Conservation (phyloP, 2,888 invertebrate species). For the Sipha maydis region DNA sequence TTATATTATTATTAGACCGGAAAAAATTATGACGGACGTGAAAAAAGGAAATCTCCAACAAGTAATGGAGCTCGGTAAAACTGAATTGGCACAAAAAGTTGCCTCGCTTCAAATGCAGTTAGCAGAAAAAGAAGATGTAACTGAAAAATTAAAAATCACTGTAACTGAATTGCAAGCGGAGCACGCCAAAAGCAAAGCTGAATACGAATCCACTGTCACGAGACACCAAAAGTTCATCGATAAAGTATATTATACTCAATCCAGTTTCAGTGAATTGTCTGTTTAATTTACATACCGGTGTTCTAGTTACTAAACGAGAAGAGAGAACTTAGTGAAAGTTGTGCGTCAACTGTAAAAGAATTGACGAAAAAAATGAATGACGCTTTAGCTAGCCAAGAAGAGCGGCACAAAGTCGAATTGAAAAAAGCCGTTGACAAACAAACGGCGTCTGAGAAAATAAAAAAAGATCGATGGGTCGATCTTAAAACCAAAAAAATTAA, state of each 20-base stretch:
- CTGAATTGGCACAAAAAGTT: constrained; percentile 74
- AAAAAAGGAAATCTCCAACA: constrained; percentile 70
- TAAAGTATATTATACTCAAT: constrained; percentile 70
- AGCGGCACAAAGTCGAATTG: constrained; percentile 80
- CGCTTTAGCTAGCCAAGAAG: constrained; percentile 77
- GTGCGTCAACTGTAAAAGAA: constrained; percentile 76
- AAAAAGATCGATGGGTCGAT: constrained; percentile 83
- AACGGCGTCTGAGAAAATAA: constrained; percentile 79
- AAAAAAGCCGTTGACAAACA: constrained; percentile 81
- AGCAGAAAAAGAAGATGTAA: constrained; percentile 73
- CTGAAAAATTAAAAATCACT: constrained; percentile 71
- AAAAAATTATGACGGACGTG: constrained; percentile 69
- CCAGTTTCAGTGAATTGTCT: background rate
- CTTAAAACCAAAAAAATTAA: constrained; percentile 87
- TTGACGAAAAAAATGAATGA: constrained; percentile 75
- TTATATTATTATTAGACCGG: constrained; percentile 63
- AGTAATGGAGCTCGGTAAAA: constrained; percentile 64
- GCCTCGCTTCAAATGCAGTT: constrained; percentile 73
- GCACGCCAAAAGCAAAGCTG: constrained; percentile 74
- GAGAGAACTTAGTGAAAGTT: constrained; percentile 79
- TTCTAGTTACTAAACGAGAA: constrained; percentile 80
- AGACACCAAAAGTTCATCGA: constrained; percentile 87
- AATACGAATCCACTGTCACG: constrained; percentile 79
- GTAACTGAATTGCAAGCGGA: constrained; percentile 69
- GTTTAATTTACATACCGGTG: background rate